Conservation (phyloP, 2,888 invertebrate species). For the Lasioglossum vierecki region DNA sequence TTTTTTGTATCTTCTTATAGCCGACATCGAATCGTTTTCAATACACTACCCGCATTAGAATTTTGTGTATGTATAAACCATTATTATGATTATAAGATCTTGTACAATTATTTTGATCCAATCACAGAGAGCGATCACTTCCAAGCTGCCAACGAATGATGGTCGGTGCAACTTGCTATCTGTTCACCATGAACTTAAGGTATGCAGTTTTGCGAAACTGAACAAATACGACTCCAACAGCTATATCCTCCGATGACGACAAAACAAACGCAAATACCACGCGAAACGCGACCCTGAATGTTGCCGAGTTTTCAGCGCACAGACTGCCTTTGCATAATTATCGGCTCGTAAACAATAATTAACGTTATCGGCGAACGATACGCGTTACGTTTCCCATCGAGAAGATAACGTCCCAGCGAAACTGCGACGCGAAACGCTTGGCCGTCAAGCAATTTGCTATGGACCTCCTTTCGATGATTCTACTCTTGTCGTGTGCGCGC, state of each 20-base stretch:
- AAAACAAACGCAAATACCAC: neutral
- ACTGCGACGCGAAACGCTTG: slow-evolving; percentile 27
- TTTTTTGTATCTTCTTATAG: neutral
- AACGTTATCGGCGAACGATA: slow-evolving; percentile 59
- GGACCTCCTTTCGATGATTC: neutral
- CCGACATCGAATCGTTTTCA: too few species aligned
- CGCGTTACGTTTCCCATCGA: slow-evolving; percentile 34
- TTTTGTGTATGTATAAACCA: too few species aligned
- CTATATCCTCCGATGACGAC: neutral
- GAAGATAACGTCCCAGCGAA: slow-evolving; percentile 23
- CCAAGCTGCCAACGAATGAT: neutral
- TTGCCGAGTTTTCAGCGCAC: slow-evolving; percentile 23
- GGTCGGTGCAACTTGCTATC: neutral
- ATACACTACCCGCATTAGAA: too few species aligned
- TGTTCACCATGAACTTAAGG: neutral
- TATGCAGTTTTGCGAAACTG: neutral
- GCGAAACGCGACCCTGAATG: slow-evolving; percentile 12
- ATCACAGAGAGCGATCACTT: neutral
- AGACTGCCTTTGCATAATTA: slow-evolving; percentile 49
- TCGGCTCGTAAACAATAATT: slow-evolving; percentile 68
- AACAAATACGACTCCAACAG: neutral
- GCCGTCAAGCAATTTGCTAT: neutral
- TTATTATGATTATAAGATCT: too few species aligned
- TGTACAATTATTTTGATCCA: neutral
- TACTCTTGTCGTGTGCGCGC: too few species aligned